A percentile compares a stretch with the other conserved stretches of the same genome.
Evolutionary conservation across 2,113 vertebrate genomes (phyloP).

Genomic region (Anarrhichthys ocellatus): DNA sequence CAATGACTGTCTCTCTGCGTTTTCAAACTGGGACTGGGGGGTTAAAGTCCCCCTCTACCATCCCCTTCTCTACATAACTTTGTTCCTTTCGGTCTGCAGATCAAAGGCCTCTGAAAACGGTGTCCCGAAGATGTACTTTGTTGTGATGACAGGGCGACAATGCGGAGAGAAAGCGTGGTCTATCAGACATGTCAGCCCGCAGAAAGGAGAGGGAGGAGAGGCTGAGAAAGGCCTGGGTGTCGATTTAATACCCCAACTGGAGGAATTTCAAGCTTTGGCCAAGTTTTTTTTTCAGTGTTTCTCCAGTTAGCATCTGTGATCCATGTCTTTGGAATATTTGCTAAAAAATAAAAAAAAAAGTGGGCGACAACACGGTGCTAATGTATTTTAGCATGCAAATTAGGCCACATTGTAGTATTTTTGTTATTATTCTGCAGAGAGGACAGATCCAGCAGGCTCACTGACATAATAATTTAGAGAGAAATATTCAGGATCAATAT

Average conservation of each 20-base stretch:
- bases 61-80: conserved; percentile 88
- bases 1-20: conserved; percentile 62
- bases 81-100: conserved; percentile 92
- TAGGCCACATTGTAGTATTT: background rate
- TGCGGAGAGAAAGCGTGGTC: conserved; percentile 87
- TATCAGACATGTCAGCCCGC: conserved; percentile 89
- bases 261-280: conserved; percentile 68
- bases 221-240: conserved; percentile 71
- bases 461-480: background rate
- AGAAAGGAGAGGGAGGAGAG: conserved; percentile 78
- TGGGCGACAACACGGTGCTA: background rate
- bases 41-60: conserved; percentile 79
- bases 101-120: conserved; percentile 90
- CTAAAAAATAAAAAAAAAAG: conserved; percentile 16
- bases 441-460: background rate
- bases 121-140: conserved; percentile 90
- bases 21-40: conserved; percentile 39
- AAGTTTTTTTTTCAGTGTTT: conserved; percentile 33
- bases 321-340: conserved; percentile 19
- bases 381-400: background rate
- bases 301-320: conserved; percentile 36
- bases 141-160: conserved; percentile 90
- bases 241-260: conserved; percentile 74
- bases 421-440: background rate
- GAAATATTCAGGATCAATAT: background rate